phyloP scores from a whole-genome alignment of 2,888 invertebrate genomes.

The Philereme transversata region DNA sequence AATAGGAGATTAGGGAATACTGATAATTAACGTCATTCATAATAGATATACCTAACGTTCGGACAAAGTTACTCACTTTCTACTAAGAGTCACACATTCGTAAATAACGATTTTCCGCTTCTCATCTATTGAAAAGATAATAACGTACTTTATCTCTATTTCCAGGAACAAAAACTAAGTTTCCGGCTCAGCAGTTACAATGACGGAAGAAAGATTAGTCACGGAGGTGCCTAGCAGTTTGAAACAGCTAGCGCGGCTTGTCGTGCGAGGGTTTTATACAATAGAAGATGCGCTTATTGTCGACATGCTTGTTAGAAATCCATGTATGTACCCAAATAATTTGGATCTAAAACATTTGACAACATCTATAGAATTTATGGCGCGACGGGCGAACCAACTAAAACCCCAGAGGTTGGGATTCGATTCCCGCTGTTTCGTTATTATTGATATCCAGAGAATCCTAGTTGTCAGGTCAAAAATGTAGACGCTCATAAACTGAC shows the following conservation, averaged over 20 bases:
- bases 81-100: neutral
- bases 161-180: conserved; percentile 22
- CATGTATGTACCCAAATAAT: conserved; percentile 85
- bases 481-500: no score
- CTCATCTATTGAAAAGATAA: conserved; percentile 5
- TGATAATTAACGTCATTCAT: no score
- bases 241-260: conserved; percentile 95
- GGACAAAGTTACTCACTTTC: no score
- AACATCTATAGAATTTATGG: no score
- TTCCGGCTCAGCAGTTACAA: conserved; percentile 37
- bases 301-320: conserved; percentile 97
- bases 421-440: no score
- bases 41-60: no score
- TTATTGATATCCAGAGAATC: no score
- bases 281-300: conserved; percentile 97
- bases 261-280: conserved; percentile 96
- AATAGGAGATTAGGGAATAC: no score
- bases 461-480: no score
- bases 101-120: conserved; percentile 2
- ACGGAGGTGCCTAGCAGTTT: conserved; percentile 97
- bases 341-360: no score
- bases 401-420: no score
- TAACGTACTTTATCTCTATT: conserved; percentile 13
- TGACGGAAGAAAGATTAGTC: conserved; percentile 90
- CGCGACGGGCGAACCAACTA: no score